Conservation (phyloP, 2,797 vertebrate species). For the Fistularia commersonii region DNA sequence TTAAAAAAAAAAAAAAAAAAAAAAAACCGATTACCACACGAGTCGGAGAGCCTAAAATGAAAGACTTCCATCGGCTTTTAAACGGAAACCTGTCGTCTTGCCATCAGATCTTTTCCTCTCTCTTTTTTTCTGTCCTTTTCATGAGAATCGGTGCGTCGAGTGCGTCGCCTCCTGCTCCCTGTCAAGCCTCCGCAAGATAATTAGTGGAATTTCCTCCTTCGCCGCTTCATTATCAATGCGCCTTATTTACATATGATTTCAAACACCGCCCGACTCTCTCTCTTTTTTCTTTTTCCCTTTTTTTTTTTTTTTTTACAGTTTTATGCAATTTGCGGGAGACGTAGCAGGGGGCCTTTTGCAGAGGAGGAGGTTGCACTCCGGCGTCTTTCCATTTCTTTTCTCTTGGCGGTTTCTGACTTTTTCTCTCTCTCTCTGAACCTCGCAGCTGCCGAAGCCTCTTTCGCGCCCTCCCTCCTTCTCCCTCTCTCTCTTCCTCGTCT, state of each 20-base stretch:
- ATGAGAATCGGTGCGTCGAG: slow-evolving; percentile 37
- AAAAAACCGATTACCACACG: no score
- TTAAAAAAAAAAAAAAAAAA: no score
- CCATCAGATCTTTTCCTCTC: slow-evolving; percentile 64
- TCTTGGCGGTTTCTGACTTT: slow-evolving; percentile 45
- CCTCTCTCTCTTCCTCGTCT: slow-evolving; percentile 11
- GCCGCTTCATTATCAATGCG: slow-evolving; percentile 63
- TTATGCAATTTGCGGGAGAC: slow-evolving; percentile 48
- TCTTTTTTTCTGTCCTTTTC: slow-evolving; percentile 49
- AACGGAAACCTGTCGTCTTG: slow-evolving; percentile 64
- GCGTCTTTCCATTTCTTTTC: slow-evolving; percentile 42
- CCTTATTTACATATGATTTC: slow-evolving; percentile 75
- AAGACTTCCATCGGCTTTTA: slow-evolving; percentile 52
- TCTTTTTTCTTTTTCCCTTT: slow-evolving; percentile 23
- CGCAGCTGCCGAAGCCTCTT: slow-evolving; percentile 54
- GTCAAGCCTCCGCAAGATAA: slow-evolving; percentile 62
- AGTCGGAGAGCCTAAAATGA: no score
- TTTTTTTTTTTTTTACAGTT: slow-evolving; percentile 26
- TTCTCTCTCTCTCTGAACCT: slow-evolving; percentile 12
- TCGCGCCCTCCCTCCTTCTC: slow-evolving; percentile 19
- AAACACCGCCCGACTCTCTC: slow-evolving; percentile 56
- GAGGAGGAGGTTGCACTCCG: slow-evolving; percentile 49
- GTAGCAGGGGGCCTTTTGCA: slow-evolving; percentile 58
- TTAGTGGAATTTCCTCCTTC: slow-evolving; percentile 74
- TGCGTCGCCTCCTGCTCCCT: slow-evolving; percentile 64